Percentiles rank a stretch among this genome's conserved stretches.
Evolutionary conservation across 2,113 vertebrate genomes (phyloP).

Genomic region (Zosterops hypoxanthus): DNA sequence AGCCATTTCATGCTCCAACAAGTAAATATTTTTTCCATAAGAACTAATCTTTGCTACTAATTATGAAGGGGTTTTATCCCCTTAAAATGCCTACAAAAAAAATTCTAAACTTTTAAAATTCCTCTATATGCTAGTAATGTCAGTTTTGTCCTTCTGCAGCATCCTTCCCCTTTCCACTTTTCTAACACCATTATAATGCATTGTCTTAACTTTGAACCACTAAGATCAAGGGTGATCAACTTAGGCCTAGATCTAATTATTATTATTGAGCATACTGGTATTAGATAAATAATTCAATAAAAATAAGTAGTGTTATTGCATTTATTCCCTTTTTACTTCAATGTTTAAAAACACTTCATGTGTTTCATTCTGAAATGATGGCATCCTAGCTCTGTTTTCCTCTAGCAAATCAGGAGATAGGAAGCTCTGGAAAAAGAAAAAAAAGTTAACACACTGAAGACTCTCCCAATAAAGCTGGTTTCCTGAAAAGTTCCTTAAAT

Average conservation of each 20-base stretch:
- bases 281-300: not conserved
- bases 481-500: not conserved
- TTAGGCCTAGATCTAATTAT: not conserved
- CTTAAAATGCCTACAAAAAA: not conserved
- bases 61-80: rapidly evolving
- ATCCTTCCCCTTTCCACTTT: not conserved
- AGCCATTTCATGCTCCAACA: not conserved
- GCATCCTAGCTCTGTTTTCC: not conserved
- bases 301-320: not conserved
- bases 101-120: not conserved
- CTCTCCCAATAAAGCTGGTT: rapidly evolving
- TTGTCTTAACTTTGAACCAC: not conserved
- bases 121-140: not conserved
- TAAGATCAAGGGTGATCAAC: not conserved
- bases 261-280: not conserved
- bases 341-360: not conserved
- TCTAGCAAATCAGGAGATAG: not conserved
- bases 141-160: not conserved
- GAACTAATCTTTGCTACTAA: not conserved
- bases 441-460: not conserved
- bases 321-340: not conserved
- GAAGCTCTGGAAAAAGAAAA: not conserved
- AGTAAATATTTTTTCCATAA: not conserved
- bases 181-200: not conserved
- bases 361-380: not conserved